Percentiles rank a stretch among this genome's conserved stretches.
Evolutionary conservation across 2,888 invertebrate species (phyloP).

Genomic region (Drosophila maculinotata): DNA sequence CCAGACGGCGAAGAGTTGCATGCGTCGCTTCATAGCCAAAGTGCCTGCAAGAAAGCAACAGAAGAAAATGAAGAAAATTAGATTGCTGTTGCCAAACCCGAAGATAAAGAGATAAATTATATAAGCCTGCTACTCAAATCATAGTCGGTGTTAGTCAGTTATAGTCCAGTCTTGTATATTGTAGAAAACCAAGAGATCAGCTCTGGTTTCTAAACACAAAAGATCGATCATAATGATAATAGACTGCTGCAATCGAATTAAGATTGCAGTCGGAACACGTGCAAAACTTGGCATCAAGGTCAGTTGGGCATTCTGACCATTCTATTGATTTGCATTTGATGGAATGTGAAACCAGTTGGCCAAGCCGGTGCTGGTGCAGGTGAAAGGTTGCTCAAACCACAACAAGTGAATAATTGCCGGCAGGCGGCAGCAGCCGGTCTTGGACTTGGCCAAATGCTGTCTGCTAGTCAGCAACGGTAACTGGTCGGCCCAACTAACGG

Average conservation of each 20-base stretch:
- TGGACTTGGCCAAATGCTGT: slow-evolving; percentile 48
- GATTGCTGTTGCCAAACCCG: background rate
- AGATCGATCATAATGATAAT: background rate
- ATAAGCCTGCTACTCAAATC: no score
- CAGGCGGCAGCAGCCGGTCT: slow-evolving; percentile 14
- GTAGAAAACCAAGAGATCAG: background rate
- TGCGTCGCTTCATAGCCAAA: slow-evolving; percentile 77
- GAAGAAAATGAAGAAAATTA: background rate
- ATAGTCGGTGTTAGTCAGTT: no score
- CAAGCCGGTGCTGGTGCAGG: slow-evolving; percentile 23
- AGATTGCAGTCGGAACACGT: slow-evolving; percentile 8
- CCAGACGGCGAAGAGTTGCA: slow-evolving; percentile 66
- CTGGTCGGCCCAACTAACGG: slow-evolving; percentile 49
- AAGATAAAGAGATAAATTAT: background rate
- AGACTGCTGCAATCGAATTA: background rate
- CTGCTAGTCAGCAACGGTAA: slow-evolving; percentile 40
- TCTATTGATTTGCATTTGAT: slow-evolving; percentile 33
- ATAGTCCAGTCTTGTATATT: no score
- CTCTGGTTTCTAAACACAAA: background rate
- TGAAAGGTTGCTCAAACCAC: slow-evolving; percentile 49
- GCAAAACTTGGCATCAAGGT: slow-evolving; percentile 36
- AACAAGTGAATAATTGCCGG: slow-evolving; percentile 32
- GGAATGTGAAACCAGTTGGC: slow-evolving; percentile 38
- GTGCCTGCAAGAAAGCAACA: slow-evolving; percentile 61
- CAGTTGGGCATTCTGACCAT: slow-evolving; percentile 31